phyloP scores from a whole-genome alignment of 2,888 invertebrate species.

The Xanthia togata region DNA sequence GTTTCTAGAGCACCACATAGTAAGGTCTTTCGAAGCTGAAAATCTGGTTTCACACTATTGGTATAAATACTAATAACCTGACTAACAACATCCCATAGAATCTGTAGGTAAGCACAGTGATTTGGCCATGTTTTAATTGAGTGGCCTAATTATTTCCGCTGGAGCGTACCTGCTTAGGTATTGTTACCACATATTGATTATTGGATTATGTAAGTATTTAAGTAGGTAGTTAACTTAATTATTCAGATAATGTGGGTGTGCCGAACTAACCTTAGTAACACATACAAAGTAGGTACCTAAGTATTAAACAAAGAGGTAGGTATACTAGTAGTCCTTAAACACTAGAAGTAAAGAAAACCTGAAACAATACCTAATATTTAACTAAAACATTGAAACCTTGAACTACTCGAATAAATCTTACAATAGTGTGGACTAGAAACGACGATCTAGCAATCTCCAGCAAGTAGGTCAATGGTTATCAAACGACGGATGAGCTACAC shows the following conservation, averaged over 20 bases:
- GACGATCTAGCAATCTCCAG: constrained; percentile 18
- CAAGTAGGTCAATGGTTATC: constrained; percentile 55
- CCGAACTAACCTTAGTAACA: not conserved
- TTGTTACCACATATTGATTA: not conserved
- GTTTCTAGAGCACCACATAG: too few relatives aligned
- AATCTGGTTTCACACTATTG: too few relatives aligned
- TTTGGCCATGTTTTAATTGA: not conserved
- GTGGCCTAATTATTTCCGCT: not conserved
- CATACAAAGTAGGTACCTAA: not conserved
- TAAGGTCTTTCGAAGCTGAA: too few relatives aligned
- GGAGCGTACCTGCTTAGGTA: not conserved
- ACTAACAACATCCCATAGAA: not conserved
- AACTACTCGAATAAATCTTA: constrained; percentile 19
- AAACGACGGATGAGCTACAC: constrained; percentile 38
- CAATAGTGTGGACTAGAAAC: constrained; percentile 15
- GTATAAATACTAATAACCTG: too few relatives aligned
- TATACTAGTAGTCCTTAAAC: not conserved
- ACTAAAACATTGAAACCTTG: not conserved
- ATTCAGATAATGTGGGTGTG: not conserved
- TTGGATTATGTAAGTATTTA: not conserved
- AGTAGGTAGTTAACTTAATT: not conserved
- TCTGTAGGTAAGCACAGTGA: not conserved
- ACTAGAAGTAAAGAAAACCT: too few relatives aligned
- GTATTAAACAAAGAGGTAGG: not conserved
- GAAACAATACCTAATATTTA: not conserved